These are phyloP conservation scores for Garrulus glandarius DNA, from an alignment of 2,797 vertebrate genomes.

Conservation along the genomic window DNA sequence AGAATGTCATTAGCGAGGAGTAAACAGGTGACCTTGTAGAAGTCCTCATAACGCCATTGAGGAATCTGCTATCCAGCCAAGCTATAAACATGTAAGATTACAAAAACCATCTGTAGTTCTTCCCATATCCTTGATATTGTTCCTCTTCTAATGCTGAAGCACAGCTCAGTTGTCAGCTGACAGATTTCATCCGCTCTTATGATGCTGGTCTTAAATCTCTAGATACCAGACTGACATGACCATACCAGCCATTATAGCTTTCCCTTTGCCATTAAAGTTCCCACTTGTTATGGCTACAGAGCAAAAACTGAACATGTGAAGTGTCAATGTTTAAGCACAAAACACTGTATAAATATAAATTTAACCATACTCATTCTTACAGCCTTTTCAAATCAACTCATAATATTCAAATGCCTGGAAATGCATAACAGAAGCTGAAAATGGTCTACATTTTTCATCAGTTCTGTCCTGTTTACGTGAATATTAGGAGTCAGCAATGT, in stretches of 20 bases:
- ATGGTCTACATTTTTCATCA: not conserved
- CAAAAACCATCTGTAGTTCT: not conserved
- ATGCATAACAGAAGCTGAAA: not conserved
- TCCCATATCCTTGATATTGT: not conserved
- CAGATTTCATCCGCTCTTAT: not conserved
- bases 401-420: not conserved
- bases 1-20: not conserved
- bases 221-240: not conserved
- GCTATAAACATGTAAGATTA: not conserved
- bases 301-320: not conserved
- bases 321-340: not conserved
- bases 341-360: not conserved
- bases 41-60: not conserved
- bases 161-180: not conserved
- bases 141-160: not conserved
- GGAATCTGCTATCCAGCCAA: not conserved
- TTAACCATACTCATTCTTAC: not conserved
- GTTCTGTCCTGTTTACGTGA: not conserved
- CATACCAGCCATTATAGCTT: not conserved
- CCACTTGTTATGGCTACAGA: not conserved
- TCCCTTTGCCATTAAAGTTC: not conserved
- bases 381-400: not conserved
- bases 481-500: not conserved
- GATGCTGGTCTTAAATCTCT: not conserved
- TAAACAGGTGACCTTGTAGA: not conserved